Evolutionary conservation across 2,113 vertebrate genomes (phyloP).

Genomic region (Clarias magur): DNA sequence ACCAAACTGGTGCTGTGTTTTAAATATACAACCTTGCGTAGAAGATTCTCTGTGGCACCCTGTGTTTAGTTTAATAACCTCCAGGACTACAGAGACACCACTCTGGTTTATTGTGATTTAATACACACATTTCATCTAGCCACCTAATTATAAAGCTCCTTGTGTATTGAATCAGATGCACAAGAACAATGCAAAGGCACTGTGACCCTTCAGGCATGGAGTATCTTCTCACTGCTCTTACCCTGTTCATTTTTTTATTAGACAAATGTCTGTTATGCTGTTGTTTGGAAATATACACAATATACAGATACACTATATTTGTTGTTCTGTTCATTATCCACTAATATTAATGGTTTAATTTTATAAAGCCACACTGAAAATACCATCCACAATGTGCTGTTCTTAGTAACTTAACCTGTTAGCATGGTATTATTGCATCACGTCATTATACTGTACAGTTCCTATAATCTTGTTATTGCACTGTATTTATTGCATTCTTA

Average conservation of each 20-base stretch:
- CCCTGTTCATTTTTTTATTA: background rate
- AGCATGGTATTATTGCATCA: background rate
- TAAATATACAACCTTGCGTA: background rate
- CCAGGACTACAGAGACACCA: background rate
- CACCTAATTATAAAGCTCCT: constrained; percentile 16
- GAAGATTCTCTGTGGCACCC: background rate
- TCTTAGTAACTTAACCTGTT: background rate
- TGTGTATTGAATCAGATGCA: background rate
- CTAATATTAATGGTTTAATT: constrained; percentile 7
- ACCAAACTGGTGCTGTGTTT: background rate
- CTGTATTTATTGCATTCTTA: background rate
- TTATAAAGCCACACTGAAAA: background rate
- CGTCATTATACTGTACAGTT: background rate
- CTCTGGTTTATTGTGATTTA: background rate
- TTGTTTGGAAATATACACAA: background rate
- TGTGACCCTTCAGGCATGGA: constrained; percentile 19
- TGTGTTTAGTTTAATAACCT: constrained; percentile 6
- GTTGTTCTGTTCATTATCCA: constrained; percentile 3
- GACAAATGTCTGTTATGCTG: background rate
- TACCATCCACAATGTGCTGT: background rate
- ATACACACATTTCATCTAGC: constrained; percentile 13
- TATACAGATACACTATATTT: background rate
- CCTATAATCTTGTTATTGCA: background rate
- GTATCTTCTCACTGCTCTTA: constrained; percentile 11
- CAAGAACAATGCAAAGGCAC: background rate